These are phyloP conservation scores for Salmo trutta DNA, from an alignment of 2,797 vertebrate species.

Conservation along the genomic window DNA sequence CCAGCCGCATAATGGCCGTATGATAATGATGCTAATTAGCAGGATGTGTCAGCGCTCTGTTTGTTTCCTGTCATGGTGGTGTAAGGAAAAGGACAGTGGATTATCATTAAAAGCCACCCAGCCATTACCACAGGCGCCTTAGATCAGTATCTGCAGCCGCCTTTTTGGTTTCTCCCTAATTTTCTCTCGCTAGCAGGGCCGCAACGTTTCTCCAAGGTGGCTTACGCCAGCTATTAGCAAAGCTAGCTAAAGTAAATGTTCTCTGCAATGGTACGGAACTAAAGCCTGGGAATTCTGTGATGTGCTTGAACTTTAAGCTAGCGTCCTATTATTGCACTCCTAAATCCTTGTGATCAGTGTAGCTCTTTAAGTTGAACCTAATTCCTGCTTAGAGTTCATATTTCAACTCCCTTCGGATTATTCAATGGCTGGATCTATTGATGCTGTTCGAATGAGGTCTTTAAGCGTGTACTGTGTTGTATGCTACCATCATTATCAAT, in stretches of 20 bases:
- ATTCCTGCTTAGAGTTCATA: background rate
- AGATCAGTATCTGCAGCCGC: slow-evolving; percentile 56
- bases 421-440: background rate
- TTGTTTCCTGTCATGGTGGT: slow-evolving; percentile 77
- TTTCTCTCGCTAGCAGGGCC: background rate
- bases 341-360: background rate
- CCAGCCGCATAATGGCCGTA: slow-evolving; percentile 76
- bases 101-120: slow-evolving; percentile 69
- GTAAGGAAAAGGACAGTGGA: slow-evolving; percentile 45
- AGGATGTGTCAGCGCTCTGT: slow-evolving; percentile 78
- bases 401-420: background rate
- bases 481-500: background rate
- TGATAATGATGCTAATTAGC: slow-evolving; percentile 85
- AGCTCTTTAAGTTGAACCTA: background rate
- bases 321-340: background rate
- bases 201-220: background rate
- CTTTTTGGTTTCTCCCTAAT: slow-evolving; percentile 27
- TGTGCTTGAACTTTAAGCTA: background rate
- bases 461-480: background rate
- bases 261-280: background rate
- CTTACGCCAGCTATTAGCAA: background rate
- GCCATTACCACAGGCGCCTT: slow-evolving; percentile 61
- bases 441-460: background rate
- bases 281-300: background rate
- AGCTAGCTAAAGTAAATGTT: background rate